Conservation (phyloP, 1,140 invertebrate species). For the Holotrichia oblita region DNA sequence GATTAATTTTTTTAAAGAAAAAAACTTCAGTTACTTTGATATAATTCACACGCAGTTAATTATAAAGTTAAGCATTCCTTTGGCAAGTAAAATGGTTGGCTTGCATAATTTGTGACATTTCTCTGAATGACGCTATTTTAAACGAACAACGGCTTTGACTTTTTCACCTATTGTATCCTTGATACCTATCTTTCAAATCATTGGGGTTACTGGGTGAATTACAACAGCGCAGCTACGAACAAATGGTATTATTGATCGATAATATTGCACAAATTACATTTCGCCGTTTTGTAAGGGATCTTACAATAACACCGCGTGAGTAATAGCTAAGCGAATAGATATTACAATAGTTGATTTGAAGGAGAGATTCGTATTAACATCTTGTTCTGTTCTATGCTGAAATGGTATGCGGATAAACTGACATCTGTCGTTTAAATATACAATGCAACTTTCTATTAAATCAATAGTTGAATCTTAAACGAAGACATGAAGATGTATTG, state of each 20-base stretch:
- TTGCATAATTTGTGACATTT: too few relatives aligned
- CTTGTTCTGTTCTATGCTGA: too few relatives aligned
- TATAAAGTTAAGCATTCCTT: too few relatives aligned
- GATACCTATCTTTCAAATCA: not conserved
- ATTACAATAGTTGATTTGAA: not conserved
- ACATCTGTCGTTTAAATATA: not conserved
- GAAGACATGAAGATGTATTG: too few relatives aligned
- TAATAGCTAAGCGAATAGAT: not conserved
- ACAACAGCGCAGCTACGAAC: not conserved
- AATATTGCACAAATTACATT: not conserved
- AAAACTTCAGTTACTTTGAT: too few relatives aligned
- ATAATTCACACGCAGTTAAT: too few relatives aligned
- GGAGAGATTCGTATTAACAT: not conserved
- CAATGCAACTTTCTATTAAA: not conserved
- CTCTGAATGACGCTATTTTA: not conserved
- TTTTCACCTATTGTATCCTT: not conserved
- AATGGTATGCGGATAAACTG: not conserved
- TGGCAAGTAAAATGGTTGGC: too few relatives aligned
- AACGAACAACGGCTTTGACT: not conserved
- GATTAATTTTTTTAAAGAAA: too few relatives aligned
- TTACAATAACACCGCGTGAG: not conserved
- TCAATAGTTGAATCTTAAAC: not conserved
- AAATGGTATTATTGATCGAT: constrained; percentile 8
- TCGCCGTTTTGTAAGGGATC: not conserved
- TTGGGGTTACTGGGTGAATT: not conserved